Evolutionary conservation across 2,797 vertebrate genomes (phyloP).

Genomic region (Micropoecilia bifurca): DNA sequence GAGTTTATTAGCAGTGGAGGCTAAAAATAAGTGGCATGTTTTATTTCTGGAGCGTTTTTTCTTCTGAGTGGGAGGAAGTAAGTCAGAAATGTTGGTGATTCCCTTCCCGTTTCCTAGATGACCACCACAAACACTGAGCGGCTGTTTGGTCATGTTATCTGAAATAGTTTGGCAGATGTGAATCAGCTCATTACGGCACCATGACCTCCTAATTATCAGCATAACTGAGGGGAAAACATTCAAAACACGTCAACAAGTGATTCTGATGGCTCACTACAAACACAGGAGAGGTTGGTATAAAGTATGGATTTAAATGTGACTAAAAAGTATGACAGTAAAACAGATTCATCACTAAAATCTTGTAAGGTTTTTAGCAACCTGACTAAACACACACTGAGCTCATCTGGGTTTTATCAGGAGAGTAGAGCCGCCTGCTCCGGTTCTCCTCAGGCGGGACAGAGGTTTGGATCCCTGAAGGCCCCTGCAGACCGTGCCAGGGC

Average conservation of each 20-base stretch:
- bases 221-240: background rate
- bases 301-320: background rate
- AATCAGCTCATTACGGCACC: background rate
- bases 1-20: background rate
- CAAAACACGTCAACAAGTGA: background rate
- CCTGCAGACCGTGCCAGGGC: no score
- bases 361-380: no score
- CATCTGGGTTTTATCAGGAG: no score
- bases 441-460: no score
- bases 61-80: background rate
- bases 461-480: no score
- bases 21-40: background rate
- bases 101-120: background rate
- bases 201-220: background rate
- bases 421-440: no score
- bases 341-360: no score
- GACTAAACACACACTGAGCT: no score
- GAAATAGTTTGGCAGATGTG: background rate
- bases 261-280: background rate
- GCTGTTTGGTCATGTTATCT: background rate
- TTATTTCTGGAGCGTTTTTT: background rate
- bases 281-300: background rate
- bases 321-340: no score
- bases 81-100: background rate
- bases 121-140: background rate